phyloP scores from a whole-genome alignment of 2,888 invertebrate species.

The Strigamia crassipes region DNA sequence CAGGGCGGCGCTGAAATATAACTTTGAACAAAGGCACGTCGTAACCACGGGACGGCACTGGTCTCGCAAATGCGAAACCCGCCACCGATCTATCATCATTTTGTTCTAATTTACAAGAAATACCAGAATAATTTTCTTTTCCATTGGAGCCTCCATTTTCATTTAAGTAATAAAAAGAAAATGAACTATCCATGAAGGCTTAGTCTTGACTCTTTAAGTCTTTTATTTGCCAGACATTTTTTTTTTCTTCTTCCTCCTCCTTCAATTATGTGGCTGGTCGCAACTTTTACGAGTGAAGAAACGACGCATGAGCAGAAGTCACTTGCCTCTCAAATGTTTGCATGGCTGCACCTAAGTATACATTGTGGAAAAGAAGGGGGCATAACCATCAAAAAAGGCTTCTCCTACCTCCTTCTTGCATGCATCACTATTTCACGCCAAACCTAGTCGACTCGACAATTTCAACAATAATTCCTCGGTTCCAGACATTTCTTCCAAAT shows the following conservation, averaged over 20 bases:
- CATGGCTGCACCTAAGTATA: constrained; percentile 34
- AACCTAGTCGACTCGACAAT: constrained; percentile 23
- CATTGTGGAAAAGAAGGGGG: constrained; percentile 34
- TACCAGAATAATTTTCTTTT: not conserved
- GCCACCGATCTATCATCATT: too few relatives aligned
- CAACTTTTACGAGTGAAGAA: constrained; percentile 32
- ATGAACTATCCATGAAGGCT: not conserved
- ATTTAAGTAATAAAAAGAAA: constrained; percentile 12
- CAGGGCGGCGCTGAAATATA: too few relatives aligned
- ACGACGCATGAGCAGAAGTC: constrained; percentile 33
- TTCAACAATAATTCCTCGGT: not conserved
- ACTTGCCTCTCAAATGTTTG: constrained; percentile 34
- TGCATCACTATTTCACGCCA: constrained; percentile 34
- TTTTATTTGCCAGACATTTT: constrained; percentile 26
- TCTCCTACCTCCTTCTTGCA: not conserved
- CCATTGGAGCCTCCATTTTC: not conserved
- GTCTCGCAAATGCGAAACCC: too few relatives aligned
- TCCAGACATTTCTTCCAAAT: constrained; percentile 5
- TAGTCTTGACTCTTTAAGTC: not conserved
- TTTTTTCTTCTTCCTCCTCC: not conserved
- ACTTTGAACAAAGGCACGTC: too few relatives aligned
- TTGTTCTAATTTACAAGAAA: too few relatives aligned
- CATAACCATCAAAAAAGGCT: constrained; percentile 25
- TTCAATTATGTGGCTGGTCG: constrained; percentile 34
- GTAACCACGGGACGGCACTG: too few relatives aligned